Percentiles rank a stretch among this genome's conserved stretches.
Conservation (phyloP, 37 sponge, comb jelly and placozoan genomes). For the Tethya wilhelma region DNA sequence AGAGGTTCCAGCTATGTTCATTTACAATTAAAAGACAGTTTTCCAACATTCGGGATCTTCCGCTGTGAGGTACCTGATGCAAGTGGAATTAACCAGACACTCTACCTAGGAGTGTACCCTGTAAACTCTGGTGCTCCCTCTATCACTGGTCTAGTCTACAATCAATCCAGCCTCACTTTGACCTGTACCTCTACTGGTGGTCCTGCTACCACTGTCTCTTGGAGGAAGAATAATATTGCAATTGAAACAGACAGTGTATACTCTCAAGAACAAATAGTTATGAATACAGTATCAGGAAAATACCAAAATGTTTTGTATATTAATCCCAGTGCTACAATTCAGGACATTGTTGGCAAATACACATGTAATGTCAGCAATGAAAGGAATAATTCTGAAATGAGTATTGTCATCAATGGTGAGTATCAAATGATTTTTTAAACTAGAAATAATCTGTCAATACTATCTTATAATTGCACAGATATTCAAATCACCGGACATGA, state of each 20-base stretch:
- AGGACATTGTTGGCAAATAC: background rate
- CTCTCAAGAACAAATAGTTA: background rate
- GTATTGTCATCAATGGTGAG: conserved; percentile 3
- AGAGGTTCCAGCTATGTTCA: too few species aligned
- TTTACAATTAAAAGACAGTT: too few species aligned
- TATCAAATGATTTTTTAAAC: too few species aligned
- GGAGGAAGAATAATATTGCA: background rate
- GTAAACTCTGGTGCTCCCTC: background rate
- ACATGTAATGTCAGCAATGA: conserved; percentile 3
- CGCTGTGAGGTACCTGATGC: conserved; percentile 10
- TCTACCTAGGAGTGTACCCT: background rate
- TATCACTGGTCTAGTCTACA: background rate
- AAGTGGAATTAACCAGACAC: background rate
- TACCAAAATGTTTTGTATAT: background rate
- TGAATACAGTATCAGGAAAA: background rate
- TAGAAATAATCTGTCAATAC: too few species aligned
- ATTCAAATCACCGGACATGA: too few species aligned
- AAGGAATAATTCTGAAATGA: background rate
- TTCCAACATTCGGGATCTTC: background rate
- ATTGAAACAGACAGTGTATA: background rate
- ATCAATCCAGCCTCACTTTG: background rate
- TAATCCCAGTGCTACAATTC: background rate
- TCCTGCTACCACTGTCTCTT: background rate
- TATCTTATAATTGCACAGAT: too few species aligned
- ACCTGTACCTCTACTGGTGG: conserved; percentile 8